phyloP scores from a whole-genome alignment of 2,888 invertebrate species.

The Panopea generosa region DNA sequence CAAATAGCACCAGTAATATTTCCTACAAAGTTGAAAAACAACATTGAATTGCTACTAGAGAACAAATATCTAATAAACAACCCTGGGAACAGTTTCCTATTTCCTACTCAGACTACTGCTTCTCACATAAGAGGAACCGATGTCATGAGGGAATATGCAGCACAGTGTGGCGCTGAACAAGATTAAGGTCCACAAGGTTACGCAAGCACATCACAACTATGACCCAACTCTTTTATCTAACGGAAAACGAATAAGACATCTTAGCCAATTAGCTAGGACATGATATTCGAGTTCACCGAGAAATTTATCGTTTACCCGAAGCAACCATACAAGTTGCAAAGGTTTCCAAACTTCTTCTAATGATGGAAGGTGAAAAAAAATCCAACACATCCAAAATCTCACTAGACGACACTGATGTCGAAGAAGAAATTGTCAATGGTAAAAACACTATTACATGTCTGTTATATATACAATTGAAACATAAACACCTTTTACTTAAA shows the following conservation, averaged over 20 bases:
- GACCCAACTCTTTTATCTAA: constrained; percentile 22
- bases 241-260: constrained; percentile 19
- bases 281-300: constrained; percentile 19
- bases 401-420: not conserved
- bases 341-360: constrained; percentile 12
- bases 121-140: constrained; percentile 23
- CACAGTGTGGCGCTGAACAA: constrained; percentile 8
- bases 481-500: too few relatives aligned
- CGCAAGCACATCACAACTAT: constrained; percentile 29
- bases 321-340: constrained; percentile 27
- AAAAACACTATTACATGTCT: not conserved
- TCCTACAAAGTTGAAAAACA: not conserved
- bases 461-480: not conserved
- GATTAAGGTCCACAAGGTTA: constrained; percentile 20
- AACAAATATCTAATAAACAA: not conserved
- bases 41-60: constrained; percentile 7
- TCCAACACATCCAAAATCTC: too few relatives aligned
- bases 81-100: not conserved
- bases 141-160: constrained; percentile 5
- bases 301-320: constrained; percentile 21
- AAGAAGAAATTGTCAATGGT: not conserved
- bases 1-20: constrained; percentile 10
- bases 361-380: constrained; percentile 4
- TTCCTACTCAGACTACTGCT: not conserved
- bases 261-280: constrained; percentile 20